A percentile compares a stretch with the other conserved stretches of the same genome.
phyloP scores from a whole-genome alignment of 2,888 invertebrate genomes.

The Philopedon plagiatum region DNA sequence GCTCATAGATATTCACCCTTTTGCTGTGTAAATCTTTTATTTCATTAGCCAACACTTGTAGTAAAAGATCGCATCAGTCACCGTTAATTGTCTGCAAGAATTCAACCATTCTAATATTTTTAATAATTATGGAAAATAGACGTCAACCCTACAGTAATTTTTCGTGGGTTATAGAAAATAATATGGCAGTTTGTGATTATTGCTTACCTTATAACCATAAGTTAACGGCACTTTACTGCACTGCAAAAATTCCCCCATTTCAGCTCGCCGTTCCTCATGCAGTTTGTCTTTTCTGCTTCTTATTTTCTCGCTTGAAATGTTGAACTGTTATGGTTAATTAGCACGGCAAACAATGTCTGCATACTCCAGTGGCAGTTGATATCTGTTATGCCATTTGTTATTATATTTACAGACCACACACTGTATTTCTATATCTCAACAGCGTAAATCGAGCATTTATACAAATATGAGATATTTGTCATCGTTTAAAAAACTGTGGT shows the following conservation, averaged over 20 bases:
- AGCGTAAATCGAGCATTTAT: slow-evolving; percentile 42
- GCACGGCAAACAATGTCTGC: slow-evolving; percentile 52
- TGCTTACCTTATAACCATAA: slow-evolving; percentile 21
- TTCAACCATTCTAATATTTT: too few species aligned
- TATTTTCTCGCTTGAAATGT: slow-evolving; percentile 50
- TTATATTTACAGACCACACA: slow-evolving; percentile 51
- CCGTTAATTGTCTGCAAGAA: too few species aligned
- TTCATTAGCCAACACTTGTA: too few species aligned
- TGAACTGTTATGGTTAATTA: slow-evolving; percentile 52
- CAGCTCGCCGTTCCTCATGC: neutral
- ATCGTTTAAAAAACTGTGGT: neutral
- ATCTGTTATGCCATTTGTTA: slow-evolving; percentile 52
- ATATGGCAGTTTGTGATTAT: too few species aligned
- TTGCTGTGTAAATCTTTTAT: too few species aligned
- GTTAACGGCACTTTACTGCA: slow-evolving; percentile 14
- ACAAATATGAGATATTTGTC: slow-evolving; percentile 25
- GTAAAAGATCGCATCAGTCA: too few species aligned
- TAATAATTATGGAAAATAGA: too few species aligned
- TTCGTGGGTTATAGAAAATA: too few species aligned
- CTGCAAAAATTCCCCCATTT: slow-evolving; percentile 22
- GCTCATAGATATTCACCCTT: too few species aligned
- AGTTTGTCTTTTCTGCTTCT: slow-evolving; percentile 39
- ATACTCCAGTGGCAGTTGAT: slow-evolving; percentile 51
- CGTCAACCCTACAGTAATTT: too few species aligned
- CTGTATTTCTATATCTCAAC: slow-evolving; percentile 36